These are phyloP conservation scores for Ageneiosus marmoratus DNA, from an alignment of 2,113 vertebrate species.

Conservation along the genomic window DNA sequence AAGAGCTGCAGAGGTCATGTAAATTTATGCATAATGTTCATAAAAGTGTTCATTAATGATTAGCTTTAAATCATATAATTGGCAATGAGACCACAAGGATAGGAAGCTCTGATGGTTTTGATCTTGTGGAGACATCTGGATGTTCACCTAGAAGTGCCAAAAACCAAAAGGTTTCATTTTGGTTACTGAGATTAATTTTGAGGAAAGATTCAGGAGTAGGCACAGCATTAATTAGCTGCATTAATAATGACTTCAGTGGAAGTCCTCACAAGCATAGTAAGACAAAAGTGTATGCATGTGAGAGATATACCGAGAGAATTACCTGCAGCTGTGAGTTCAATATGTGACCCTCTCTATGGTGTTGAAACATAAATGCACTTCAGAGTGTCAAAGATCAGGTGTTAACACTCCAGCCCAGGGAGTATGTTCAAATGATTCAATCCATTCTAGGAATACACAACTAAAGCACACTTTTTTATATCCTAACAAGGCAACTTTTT, in stretches of 20 bases:
- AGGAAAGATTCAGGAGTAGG: not conserved
- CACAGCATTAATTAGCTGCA: not conserved
- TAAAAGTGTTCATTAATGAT: not conserved
- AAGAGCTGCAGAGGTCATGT: not conserved
- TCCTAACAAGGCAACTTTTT: not conserved
- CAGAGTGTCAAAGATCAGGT: conserved; percentile 54
- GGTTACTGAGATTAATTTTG: not conserved
- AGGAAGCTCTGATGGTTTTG: not conserved
- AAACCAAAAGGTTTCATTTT: not conserved
- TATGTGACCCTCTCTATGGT: conserved; percentile 63
- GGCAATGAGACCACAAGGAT: not conserved
- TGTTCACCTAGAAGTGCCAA: not conserved
- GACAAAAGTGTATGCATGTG: not conserved
- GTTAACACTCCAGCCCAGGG: conserved; percentile 70
- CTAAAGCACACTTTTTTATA: not conserved
- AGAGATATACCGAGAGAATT: not conserved
- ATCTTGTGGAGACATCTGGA: not conserved
- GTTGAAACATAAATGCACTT: conserved; percentile 65
- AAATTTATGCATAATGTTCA: not conserved
- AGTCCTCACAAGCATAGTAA: not conserved
- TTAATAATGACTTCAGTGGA: not conserved
- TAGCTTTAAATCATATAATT: not conserved
- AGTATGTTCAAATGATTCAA: conserved; percentile 64
- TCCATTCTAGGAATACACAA: not conserved
- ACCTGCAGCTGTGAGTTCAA: conserved; percentile 54